Evolutionary conservation across 1,140 invertebrate species (phyloP), one percentile per base, ranked within the genome.

Genomic region (Teleogryllus occipitalis): DNA sequence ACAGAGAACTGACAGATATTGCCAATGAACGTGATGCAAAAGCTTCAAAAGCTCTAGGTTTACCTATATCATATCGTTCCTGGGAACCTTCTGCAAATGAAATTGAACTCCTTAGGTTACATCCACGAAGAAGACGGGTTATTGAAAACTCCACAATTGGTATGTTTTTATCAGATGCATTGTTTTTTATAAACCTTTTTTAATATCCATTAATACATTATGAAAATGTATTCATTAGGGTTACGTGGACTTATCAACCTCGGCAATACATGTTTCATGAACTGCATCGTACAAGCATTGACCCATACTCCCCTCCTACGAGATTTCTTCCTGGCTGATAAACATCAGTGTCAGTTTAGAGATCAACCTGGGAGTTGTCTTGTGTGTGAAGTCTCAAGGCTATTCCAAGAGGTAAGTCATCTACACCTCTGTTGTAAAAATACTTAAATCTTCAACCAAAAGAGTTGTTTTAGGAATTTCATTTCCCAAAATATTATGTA

Each of bases 241-340:
- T 86, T 98, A 47, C 88, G 97, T 81, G 98, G 98, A 5, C 88
- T 99, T 39, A 93, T 98, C 82, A 99, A 99, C 88, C 88, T 99
- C 82, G 97, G 98, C n/a, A 96, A 97, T 82, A 99, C 98, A 1
- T 99, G 98, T 87, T 99, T 99, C 85, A 98, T 99, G 96, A 99
- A 98, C 86, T 97, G 96, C 84, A 98, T 99, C 84, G 92, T 99
- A 10, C 98, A 99, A 88, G 94, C 96, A 3, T 85, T 99, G 80
- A 96, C 96, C 75, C 97, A 99, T 84, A 99, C 97, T 8, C 97
- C 97, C 2, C 86, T 98, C 22, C 87, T 99, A 78, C 87, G 97
- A 82, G 97, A 99, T 85, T 99, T 97, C 87, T 99, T 99, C 85
- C 90, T 99, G 81, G 92, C 95, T 74, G 97, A 99, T 86, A 91